Percentiles rank a stretch among this genome's conserved stretches.
Evolutionary conservation across 2,113 vertebrate genomes (phyloP).

Genomic region (Glaucomys volans): DNA sequence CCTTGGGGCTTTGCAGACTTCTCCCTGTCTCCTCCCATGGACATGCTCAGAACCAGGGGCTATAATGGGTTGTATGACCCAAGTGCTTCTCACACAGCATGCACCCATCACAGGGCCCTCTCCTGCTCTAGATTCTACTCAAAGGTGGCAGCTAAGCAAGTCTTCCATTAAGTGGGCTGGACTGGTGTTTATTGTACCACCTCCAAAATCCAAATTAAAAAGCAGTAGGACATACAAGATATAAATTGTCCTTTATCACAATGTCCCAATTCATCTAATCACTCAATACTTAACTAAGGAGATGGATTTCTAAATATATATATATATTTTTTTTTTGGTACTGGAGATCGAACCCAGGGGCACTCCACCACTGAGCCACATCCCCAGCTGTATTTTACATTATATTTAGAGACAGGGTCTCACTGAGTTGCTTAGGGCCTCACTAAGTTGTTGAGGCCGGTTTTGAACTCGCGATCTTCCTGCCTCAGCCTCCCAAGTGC

Average conservation of each 20-base stretch:
- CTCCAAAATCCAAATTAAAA: background rate
- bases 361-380: too few species aligned
- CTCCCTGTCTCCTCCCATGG: background rate
- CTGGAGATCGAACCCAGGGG: too few species aligned
- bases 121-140: background rate
- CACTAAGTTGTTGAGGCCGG: too few species aligned
- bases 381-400: too few species aligned
- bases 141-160: background rate
- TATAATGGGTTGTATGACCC: background rate
- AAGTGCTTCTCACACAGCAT: background rate
- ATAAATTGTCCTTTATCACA: background rate
- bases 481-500: too few species aligned
- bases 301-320: background rate
- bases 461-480: too few species aligned
- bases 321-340: too few species aligned
- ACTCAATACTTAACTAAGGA: background rate
- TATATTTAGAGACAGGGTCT: too few species aligned
- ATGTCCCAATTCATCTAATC: background rate
- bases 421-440: too few species aligned
- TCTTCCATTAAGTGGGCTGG: background rate
- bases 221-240: background rate
- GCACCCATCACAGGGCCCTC: background rate
- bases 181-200: background rate
- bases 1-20: background rate
- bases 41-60: background rate